These are phyloP conservation scores for Sphaerophoria rueppellii DNA, from an alignment of 2,888 invertebrate species.

Conservation along the genomic window DNA sequence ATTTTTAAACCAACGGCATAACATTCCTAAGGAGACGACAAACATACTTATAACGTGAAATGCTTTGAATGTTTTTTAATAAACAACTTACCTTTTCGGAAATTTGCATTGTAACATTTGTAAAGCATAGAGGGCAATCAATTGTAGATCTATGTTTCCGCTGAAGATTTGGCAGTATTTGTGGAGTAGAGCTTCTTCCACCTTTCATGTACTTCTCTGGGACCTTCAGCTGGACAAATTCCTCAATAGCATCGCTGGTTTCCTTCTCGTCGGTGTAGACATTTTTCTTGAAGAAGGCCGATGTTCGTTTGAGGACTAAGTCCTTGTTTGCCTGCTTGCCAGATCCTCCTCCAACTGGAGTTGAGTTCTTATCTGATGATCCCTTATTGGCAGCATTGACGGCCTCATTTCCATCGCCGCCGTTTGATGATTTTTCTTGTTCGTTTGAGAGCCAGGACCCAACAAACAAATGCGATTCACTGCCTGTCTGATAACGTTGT, in stretches of 20 bases:
- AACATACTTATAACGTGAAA: neutral
- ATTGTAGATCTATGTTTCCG: constrained; percentile 92
- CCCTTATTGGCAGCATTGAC: constrained; percentile 87
- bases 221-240: constrained; percentile 87
- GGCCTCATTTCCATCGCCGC: constrained; percentile 87
- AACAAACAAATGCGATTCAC: no score
- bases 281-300: constrained; percentile 85
- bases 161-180: constrained; percentile 93
- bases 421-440: constrained; percentile 38
- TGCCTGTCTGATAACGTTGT: no score
- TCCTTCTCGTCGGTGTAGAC: constrained; percentile 79
- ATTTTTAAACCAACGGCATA: constrained; percentile 97
- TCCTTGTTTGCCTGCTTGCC: constrained; percentile 89
- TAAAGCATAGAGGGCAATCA: constrained; percentile 95
- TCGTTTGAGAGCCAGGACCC: constrained; percentile 11
- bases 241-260: constrained; percentile 85
- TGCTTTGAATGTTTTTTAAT: no score
- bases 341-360: constrained; percentile 43
- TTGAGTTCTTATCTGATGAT: constrained; percentile 86
- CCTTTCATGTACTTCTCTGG: constrained; percentile 90
- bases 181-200: constrained; percentile 89
- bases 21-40: constrained; percentile 85
- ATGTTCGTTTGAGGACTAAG: constrained; percentile 88
- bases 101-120: constrained; percentile 94
- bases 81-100: constrained; percentile 90